Evolutionary conservation across 2,113 vertebrate species (phyloP).

Genomic region (Maccullochella peelii): DNA sequence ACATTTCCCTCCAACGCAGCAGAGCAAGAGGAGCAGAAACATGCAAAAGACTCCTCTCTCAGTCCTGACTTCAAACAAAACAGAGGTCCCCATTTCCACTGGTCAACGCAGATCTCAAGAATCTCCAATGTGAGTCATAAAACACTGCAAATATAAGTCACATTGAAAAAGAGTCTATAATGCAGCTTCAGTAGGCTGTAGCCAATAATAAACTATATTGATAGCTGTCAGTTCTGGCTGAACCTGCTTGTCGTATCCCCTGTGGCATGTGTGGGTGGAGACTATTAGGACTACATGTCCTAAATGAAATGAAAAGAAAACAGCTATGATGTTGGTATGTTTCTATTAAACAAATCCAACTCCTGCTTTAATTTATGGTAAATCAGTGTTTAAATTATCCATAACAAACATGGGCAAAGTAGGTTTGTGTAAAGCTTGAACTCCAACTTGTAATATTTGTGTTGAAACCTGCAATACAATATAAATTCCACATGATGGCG

Average conservation of each 20-base stretch:
- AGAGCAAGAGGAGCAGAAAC: slow-evolving; percentile 49
- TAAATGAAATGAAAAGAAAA: neutral
- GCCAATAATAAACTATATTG: neutral
- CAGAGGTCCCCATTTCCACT: slow-evolving; percentile 23
- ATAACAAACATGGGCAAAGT: neutral
- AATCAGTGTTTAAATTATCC: neutral
- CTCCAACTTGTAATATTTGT: neutral
- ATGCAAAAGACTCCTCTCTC: neutral
- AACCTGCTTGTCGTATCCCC: slow-evolving; percentile 60
- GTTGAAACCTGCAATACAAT: neutral
- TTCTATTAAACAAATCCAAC: neutral
- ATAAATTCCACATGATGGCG: slow-evolving; percentile 27
- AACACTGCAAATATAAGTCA: neutral
- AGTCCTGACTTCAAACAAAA: neutral
- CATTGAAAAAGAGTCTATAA: neutral
- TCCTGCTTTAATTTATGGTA: neutral
- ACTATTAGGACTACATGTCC: neutral
- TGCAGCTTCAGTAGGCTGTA: neutral
- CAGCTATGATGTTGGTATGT: no score
- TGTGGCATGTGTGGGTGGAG: slow-evolving; percentile 46
- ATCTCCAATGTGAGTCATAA: neutral
- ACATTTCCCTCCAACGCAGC: slow-evolving; percentile 29
- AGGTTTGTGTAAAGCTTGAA: neutral
- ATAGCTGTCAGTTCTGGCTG: slow-evolving; percentile 5
- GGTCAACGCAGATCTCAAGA: neutral